Conservation (phyloP, 2,797 vertebrate genomes). For the Catharus ustulatus region DNA sequence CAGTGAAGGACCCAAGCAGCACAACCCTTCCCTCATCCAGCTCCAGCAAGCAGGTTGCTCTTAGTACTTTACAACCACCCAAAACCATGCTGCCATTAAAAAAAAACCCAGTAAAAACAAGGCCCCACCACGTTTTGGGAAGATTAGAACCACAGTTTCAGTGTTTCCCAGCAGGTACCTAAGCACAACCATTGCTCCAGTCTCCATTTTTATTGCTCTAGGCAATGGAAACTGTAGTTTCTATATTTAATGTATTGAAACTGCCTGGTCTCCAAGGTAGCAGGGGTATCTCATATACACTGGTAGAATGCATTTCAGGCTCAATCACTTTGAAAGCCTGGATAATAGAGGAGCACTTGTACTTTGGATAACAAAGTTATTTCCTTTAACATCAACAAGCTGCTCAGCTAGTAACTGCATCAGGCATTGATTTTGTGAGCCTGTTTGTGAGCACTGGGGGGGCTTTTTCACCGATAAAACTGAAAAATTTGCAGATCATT, state of each 20-base stretch:
- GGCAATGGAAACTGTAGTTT: constrained; percentile 53
- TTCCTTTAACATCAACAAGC: constrained; percentile 68
- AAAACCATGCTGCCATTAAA: neutral
- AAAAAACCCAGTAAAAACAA: neutral
- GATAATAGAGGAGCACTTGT: constrained; percentile 68
- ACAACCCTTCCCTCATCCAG: neutral
- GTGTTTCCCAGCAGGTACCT: neutral
- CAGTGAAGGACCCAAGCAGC: neutral
- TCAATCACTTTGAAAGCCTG: constrained; percentile 72
- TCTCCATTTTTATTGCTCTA: constrained; percentile 51
- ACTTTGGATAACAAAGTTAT: constrained; percentile 69
- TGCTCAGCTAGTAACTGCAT: constrained; percentile 67
- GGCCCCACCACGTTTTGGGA: neutral
- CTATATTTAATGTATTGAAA: constrained; percentile 60
- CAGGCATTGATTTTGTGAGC: constrained; percentile 74
- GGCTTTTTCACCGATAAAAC: constrained; percentile 55
- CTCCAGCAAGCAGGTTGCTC: neutral
- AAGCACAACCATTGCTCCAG: constrained; percentile 1
- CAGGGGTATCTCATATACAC: constrained; percentile 41
- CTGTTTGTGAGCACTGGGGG: constrained; percentile 62
- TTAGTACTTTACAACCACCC: neutral
- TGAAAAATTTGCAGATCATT: constrained; percentile 47
- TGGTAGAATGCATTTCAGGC: constrained; percentile 61
- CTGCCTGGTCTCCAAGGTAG: constrained; percentile 67
- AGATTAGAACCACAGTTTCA: neutral